A percentile compares a stretch with the other conserved stretches of the same genome.
phyloP scores from a whole-genome alignment of 1,140 invertebrate genomes.

The Drosophila nigrodunni region DNA sequence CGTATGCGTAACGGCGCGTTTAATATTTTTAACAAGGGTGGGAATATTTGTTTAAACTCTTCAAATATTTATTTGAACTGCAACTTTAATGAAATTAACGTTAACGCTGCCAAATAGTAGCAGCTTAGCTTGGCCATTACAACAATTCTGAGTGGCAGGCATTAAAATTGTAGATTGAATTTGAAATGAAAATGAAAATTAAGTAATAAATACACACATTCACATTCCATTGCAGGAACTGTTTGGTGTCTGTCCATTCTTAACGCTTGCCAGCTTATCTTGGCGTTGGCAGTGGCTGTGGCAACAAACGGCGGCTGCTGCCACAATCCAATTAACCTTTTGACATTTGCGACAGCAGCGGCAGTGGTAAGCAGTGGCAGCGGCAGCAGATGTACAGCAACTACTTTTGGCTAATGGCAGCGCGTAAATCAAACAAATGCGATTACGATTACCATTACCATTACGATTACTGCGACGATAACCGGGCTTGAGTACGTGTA shows the following conservation, averaged over 20 bases:
- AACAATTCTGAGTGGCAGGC: constrained; percentile 17
- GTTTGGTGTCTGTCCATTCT: constrained; percentile 16
- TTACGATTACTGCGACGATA: neutral
- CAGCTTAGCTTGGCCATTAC: constrained; percentile 15
- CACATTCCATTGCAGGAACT: constrained; percentile 31
- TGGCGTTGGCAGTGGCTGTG: constrained; percentile 1
- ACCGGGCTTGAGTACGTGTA: neutral
- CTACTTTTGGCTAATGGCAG: constrained; percentile 47
- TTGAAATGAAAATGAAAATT: no score
- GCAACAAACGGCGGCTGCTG: constrained; percentile 12
- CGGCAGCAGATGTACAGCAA: constrained; percentile 23
- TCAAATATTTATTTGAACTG: neutral
- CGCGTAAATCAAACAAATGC: constrained; percentile 46
- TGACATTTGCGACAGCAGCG: constrained; percentile 45
- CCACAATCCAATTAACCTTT: constrained; percentile 58
- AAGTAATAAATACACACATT: constrained; percentile 11
- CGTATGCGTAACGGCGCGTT: constrained; percentile 59
- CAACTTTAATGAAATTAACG: neutral
- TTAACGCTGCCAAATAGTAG: neutral
- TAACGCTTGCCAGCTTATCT: constrained; percentile 12
- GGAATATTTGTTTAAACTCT: constrained; percentile 6
- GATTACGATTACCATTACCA: constrained; percentile 1
- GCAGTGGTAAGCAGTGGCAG: constrained; percentile 18
- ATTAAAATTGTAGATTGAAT: neutral
- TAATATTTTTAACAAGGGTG: constrained; percentile 24